A percentile compares a stretch with the other conserved stretches of the same genome.
phyloP scores from a whole-genome alignment of 2,888 invertebrate species.

The Tenthredo scrophulariae region DNA sequence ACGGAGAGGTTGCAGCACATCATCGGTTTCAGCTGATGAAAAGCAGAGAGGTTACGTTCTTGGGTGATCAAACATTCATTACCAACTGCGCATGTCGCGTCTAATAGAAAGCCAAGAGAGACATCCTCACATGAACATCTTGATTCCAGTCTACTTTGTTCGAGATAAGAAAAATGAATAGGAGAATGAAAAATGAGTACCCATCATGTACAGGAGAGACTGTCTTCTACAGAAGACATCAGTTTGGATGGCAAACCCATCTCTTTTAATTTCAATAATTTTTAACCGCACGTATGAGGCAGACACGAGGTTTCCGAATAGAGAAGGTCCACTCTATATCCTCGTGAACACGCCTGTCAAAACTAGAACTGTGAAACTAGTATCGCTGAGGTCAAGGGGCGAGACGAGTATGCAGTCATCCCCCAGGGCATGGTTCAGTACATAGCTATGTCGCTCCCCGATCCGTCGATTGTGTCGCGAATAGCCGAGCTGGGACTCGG shows the following conservation, averaged over 20 bases:
- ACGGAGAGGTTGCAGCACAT: not conserved
- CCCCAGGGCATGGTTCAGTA: slow-evolving; percentile 36
- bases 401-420: slow-evolving; percentile 34
- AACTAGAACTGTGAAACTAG: slow-evolving; percentile 42
- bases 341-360: not conserved
- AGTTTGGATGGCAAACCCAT: slow-evolving; percentile 1
- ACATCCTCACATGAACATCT: slow-evolving; percentile 12
- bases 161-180: not conserved
- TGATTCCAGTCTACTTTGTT: slow-evolving; percentile 14
- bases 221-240: not conserved
- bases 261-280: slow-evolving; percentile 18
- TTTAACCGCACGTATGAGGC: not conserved
- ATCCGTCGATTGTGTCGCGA: slow-evolving; percentile 37
- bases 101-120: not conserved
- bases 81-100: not conserved
- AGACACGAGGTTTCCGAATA: not conserved
- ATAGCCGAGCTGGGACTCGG: slow-evolving; percentile 19
- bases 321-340: not conserved
- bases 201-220: not conserved
- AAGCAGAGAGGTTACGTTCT: not conserved
- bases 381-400: slow-evolving; percentile 44
- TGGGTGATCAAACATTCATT: not conserved
- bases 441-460: slow-evolving; percentile 31
- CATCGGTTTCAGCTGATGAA: not conserved
- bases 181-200: slow-evolving; percentile 28